Base-by-base conservation (phyloP, 1,140 invertebrate species). In the Anastrepha obliqua region DNA sequence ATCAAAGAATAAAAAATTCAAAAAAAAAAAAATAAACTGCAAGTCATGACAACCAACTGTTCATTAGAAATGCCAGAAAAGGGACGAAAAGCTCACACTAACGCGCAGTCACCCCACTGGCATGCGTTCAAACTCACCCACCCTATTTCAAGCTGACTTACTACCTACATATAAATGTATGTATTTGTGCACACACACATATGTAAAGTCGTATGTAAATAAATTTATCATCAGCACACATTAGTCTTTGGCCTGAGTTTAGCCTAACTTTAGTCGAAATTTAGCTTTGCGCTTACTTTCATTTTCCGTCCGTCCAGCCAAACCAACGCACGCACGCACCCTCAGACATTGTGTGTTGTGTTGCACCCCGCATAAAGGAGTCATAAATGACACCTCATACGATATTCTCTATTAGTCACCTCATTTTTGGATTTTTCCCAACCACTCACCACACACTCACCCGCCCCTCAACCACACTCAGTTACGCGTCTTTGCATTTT, bases 301-400 rank as follows among this genome's bases (percentile, higher is more conserved):
- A 20, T 44, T 74, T 47, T 39, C 20, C 47, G 17, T 6, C 11
- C 44, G 15, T 3, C 11, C 15, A 15, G 15, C 39, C 13, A 51
- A 8, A 74, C 13, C 9, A 15, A 47, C 42, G 1, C 7, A 74
- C 13, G 13, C 13, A 15, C 70, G 6, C 74, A 81, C 47, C 74
- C 74, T 55, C 74, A 29, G 47, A 81, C 47, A 81, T 55, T 7
- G n/a, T 2, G 47, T 2, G 44, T 11, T 81, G n/a, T 29, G 74
- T 81, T 81, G 47, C 7, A 9, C 44, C 70, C 17, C 47, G 47
- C 17, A 8, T 20, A 20, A 17, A 39, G 15, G 47, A 55, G 47
- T 81, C 74, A 81, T 81, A 81, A 81, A 8, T 81, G 74, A 81
- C 74, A 81, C 47, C 74, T 81, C 47, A 81, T 81, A 51, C 55